A percentile compares a stretch with the other conserved stretches of the same genome.
Conservation (phyloP, 2,797 vertebrate genomes). For the Urocyon cinereoargenteus region DNA sequence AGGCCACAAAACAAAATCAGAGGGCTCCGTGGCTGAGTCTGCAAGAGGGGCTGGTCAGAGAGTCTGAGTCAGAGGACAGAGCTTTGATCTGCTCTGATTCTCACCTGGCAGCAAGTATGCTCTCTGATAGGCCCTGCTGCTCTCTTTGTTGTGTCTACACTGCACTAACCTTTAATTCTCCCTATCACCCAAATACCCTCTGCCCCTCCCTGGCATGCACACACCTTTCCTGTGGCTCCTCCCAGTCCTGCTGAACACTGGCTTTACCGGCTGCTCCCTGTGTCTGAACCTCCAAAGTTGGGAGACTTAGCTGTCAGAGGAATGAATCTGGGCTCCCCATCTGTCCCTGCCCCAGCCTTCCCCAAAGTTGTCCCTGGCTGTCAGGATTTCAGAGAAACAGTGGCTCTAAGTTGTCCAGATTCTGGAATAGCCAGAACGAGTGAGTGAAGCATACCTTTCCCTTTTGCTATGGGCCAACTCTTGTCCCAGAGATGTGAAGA, state of each 20-base stretch:
- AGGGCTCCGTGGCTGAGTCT: no score
- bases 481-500: no score
- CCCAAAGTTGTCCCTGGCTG: not conserved
- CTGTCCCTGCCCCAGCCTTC: not conserved
- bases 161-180: not conserved
- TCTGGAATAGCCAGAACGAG: not conserved
- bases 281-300: not conserved
- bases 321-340: not conserved
- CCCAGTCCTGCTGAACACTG: not conserved
- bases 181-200: not conserved
- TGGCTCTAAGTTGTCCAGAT: not conserved
- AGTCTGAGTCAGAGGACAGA: not conserved
- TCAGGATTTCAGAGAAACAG: not conserved
- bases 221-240: not conserved
- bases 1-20: not conserved
- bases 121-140: no score
- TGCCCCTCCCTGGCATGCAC: fast-evolving
- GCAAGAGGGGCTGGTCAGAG: not conserved
- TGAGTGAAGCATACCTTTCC: not conserved
- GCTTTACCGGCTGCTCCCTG: not conserved
- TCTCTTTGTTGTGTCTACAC: not conserved
- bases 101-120: not conserved
- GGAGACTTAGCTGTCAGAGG: not conserved
- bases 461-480: not conserved
- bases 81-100: not conserved